Conservation (phyloP, 2,113 vertebrate genomes). For the Fregata magnificens region DNA sequence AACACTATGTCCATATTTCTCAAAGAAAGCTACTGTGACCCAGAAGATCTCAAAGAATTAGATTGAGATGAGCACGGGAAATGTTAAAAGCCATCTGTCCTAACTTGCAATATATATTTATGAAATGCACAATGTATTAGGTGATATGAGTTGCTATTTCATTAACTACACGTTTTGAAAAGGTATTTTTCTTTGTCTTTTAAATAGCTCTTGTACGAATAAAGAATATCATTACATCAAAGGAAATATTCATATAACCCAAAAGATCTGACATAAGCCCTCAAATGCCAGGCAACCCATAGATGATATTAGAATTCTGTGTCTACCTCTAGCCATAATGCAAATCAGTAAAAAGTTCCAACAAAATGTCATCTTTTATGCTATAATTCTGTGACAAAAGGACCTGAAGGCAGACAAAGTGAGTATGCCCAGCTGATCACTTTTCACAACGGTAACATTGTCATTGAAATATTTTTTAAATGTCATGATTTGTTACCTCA, state of each 20-base stretch:
- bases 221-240: constrained; percentile 40
- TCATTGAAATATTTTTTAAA: background rate
- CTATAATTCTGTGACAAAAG: constrained; percentile 7
- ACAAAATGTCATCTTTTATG: constrained; percentile 30
- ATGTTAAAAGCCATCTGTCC: background rate
- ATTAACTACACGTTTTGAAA: constrained; percentile 22
- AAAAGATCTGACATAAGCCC: constrained; percentile 32
- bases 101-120: constrained; percentile 38
- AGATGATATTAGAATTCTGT: background rate
- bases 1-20: background rate
- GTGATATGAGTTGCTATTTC: constrained; percentile 3
- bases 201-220: constrained; percentile 31
- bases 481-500: background rate
- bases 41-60: constrained; percentile 7
- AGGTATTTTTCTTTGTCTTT: constrained; percentile 44
- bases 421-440: background rate
- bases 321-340: background rate
- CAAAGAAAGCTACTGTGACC: background rate
- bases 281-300: background rate
- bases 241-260: constrained; percentile 50
- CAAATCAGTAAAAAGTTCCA: constrained; percentile 38
- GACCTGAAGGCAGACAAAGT: background rate
- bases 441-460: background rate
- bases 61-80: background rate
- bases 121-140: constrained; percentile 21